Evolutionary conservation across 2,797 vertebrate genomes (phyloP).

Genomic region (Euthynnus affinis): DNA sequence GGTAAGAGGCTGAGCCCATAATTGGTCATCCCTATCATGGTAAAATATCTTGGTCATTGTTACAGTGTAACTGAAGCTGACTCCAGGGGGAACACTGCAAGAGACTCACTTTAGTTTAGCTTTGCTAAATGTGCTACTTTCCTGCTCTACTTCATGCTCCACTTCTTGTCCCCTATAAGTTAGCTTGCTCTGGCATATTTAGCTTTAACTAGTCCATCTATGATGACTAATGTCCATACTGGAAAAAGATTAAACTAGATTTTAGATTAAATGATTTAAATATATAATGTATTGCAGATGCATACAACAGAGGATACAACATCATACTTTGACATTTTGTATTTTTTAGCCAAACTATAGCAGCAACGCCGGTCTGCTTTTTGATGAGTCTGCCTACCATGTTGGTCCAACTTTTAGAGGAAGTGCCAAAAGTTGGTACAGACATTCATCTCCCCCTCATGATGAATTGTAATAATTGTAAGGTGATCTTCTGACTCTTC

Average conservation of each 20-base stretch:
- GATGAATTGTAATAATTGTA: neutral
- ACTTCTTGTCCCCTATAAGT: conserved; percentile 79
- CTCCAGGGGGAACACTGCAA: conserved; percentile 47
- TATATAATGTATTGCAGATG: neutral
- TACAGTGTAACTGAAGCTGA: conserved; percentile 44
- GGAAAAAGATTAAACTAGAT: neutral
- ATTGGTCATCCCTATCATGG: conserved; percentile 12
- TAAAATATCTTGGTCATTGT: conserved; percentile 52
- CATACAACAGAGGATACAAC: neutral
- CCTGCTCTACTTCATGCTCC: conserved; percentile 85
- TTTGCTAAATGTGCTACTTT: conserved; percentile 77
- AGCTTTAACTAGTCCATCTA: conserved; percentile 62
- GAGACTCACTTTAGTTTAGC: conserved; percentile 59
- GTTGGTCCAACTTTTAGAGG: too few relatives aligned
- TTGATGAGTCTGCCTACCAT: too few relatives aligned
- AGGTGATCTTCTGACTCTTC: too few relatives aligned
- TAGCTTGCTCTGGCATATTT: conserved; percentile 67
- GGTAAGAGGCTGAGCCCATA: conserved; percentile 20
- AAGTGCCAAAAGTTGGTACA: too few relatives aligned
- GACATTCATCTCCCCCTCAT: neutral
- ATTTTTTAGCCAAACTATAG: neutral
- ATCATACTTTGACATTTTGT: neutral
- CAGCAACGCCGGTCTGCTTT: fast-evolving
- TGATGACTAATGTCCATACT: conserved; percentile 32
- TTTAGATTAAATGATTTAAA: neutral